These are phyloP conservation scores for Spilarctia lutea DNA, from an alignment of 2,888 invertebrate genomes.

Conservation along the genomic window DNA sequence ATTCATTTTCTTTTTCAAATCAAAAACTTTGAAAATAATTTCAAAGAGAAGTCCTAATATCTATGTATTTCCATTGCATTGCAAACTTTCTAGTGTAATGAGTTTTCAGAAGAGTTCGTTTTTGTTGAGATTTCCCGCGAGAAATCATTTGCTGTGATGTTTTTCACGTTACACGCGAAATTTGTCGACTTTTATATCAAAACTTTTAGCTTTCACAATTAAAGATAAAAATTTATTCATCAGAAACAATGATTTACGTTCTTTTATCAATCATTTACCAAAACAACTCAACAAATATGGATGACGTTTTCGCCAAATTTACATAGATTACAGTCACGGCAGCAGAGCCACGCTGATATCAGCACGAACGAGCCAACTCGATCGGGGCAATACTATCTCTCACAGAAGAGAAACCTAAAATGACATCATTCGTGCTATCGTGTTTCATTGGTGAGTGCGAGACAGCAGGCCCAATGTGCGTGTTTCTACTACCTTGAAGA, in stretches of 20 bases:
- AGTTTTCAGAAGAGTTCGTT: constrained; percentile 14
- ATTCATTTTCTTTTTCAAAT: too few relatives aligned
- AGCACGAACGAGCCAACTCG: too few relatives aligned
- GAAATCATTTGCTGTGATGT: constrained; percentile 14
- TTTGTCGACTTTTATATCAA: not conserved
- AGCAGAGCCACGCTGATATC: too few relatives aligned
- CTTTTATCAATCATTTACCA: not conserved
- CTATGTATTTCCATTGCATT: constrained; percentile 3
- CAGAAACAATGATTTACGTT: too few relatives aligned
- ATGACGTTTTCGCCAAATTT: not conserved
- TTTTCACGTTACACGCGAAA: constrained; percentile 7
- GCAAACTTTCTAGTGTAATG: constrained; percentile 22
- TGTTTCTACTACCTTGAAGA: too few relatives aligned
- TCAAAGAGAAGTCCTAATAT: not conserved
- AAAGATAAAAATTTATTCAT: not conserved
- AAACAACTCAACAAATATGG: not conserved
- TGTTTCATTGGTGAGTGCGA: too few relatives aligned
- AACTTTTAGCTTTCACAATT: not conserved
- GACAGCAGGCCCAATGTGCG: too few relatives aligned
- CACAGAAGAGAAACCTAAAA: too few relatives aligned
- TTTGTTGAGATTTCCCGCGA: constrained; percentile 21
- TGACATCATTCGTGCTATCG: too few relatives aligned
- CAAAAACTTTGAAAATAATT: not conserved
- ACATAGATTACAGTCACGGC: not conserved
- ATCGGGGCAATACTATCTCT: too few relatives aligned